Evolutionary conservation across 2,888 invertebrate species (phyloP).

Genomic region (Limnephilus lunatus): DNA sequence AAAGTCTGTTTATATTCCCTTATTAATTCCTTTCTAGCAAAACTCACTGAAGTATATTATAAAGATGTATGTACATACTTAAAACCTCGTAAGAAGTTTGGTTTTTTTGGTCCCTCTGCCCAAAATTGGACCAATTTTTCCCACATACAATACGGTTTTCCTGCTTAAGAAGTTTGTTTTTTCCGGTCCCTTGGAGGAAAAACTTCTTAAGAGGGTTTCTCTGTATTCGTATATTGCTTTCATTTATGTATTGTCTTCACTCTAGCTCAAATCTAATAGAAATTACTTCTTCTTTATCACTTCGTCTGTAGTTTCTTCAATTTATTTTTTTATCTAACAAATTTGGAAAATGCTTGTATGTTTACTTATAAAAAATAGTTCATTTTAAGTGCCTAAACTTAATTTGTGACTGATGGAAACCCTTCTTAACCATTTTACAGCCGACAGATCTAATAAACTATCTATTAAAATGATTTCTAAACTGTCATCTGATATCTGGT

Average conservation of each 20-base stretch:
- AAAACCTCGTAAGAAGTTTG: too few species aligned
- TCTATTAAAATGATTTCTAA: not conserved
- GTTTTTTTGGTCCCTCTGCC: too few species aligned
- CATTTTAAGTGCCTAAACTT: not conserved
- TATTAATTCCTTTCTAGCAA: not conserved
- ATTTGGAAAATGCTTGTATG: not conserved
- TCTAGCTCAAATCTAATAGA: not conserved
- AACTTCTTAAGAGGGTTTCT: too few species aligned
- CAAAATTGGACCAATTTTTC: too few species aligned
- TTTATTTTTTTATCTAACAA: not conserved
- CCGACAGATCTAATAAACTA: not conserved
- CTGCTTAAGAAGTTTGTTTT: too few species aligned
- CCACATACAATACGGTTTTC: too few species aligned
- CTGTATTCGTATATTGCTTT: not conserved
- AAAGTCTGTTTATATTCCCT: not conserved
- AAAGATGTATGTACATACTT: too few species aligned
- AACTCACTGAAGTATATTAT: too few species aligned
- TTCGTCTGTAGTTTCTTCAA: not conserved
- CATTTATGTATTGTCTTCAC: not conserved
- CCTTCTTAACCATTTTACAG: not conserved
- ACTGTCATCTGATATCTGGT: constrained; percentile 31
- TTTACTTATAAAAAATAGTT: not conserved
- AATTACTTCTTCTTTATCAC: not conserved
- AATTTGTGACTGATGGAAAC: not conserved
- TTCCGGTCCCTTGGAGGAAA: too few species aligned